phyloP scores from a whole-genome alignment of 2,797 vertebrate species.

The Zalophus californianus region DNA sequence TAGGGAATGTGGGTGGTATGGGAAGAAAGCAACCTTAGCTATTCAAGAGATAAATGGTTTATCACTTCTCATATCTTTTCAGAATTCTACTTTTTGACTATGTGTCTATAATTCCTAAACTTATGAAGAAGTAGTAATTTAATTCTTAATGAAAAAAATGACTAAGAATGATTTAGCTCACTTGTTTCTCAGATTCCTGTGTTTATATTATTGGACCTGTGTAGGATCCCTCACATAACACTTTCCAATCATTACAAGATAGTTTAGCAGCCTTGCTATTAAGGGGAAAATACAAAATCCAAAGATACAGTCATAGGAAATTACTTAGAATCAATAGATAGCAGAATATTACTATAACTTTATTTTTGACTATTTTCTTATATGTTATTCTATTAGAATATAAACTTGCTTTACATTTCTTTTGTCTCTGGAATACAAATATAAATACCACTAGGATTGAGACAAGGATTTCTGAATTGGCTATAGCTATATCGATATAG shows the following conservation, averaged over 20 bases:
- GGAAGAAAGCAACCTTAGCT: neutral
- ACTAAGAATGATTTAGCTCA: neutral
- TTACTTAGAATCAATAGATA: neutral
- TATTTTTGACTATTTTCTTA: conserved; percentile 24
- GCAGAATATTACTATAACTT: neutral
- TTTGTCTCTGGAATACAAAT: neutral
- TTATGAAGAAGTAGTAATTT: neutral
- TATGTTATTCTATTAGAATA: neutral
- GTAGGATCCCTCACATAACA: too few relatives aligned
- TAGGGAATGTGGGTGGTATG: neutral
- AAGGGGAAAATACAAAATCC: neutral
- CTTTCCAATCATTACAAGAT: neutral
- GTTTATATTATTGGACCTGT: neutral
- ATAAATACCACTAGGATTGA: neutral
- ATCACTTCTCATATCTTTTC: neutral
- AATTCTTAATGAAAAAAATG: conserved; percentile 3
- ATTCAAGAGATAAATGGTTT: neutral
- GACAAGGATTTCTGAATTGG: neutral
- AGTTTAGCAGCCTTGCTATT: neutral
- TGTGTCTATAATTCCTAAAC: neutral
- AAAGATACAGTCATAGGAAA: neutral
- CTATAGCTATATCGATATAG: neutral
- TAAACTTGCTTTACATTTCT: neutral
- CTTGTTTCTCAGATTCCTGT: neutral
- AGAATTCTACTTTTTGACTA: neutral